phyloP scores from a whole-genome alignment of 2,797 vertebrate genomes.

The Lateolabrax maculatus region DNA sequence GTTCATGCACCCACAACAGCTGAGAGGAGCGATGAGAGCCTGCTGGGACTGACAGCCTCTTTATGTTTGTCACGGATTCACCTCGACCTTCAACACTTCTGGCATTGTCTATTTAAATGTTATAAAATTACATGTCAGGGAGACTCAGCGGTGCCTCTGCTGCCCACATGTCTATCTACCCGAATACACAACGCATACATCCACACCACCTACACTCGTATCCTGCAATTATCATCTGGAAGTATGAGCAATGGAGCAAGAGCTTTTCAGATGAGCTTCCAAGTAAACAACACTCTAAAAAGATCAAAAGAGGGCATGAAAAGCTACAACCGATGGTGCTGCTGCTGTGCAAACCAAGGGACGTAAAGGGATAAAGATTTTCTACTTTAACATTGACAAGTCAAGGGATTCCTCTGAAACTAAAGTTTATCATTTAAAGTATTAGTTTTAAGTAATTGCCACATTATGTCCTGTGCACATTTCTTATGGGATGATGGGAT shows the following conservation, averaged over 20 bases:
- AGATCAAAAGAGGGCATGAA: constrained; percentile 6
- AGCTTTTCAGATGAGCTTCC: constrained; percentile 10
- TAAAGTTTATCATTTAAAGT: neutral
- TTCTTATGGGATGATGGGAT: neutral
- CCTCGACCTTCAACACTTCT: constrained; percentile 41
- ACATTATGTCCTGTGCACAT: neutral
- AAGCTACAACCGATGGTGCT: neutral
- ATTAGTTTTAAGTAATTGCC: neutral
- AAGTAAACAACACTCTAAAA: neutral
- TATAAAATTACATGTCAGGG: constrained; percentile 36
- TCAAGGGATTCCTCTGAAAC: neutral
- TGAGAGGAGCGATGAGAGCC: constrained; percentile 33
- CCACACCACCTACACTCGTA: constrained; percentile 28
- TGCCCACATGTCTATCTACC: constrained; percentile 40
- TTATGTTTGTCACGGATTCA: constrained; percentile 41
- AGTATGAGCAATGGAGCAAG: constrained; percentile 4
- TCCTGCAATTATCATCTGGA: constrained; percentile 33
- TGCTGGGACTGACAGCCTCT: constrained; percentile 46
- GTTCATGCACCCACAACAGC: constrained; percentile 46
- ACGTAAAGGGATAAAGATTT: neutral
- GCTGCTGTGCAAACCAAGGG: neutral
- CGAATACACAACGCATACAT: constrained; percentile 29
- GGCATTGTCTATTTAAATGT: constrained; percentile 51
- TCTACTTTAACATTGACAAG: neutral
- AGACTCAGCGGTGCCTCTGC: constrained; percentile 42